Evolutionary conservation across 2,113 vertebrate genomes (phyloP), one percentile per base, ranked within the genome.

Genomic region (Peucedramus taeniatus): DNA sequence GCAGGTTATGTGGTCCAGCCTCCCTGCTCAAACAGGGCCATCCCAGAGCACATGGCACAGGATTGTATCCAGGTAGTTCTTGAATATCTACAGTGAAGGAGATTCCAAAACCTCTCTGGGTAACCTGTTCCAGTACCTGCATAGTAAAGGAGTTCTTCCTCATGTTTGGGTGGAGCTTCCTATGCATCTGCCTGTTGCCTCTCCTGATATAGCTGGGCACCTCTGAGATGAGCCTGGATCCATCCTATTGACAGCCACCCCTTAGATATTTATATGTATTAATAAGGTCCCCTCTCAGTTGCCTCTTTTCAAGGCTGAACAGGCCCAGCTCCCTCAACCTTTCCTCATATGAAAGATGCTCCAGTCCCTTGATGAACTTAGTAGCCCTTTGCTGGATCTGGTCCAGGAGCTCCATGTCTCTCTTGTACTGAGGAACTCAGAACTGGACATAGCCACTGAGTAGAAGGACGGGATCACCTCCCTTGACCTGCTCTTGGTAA

Each of bases 1-100:
- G 51, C 0, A 1, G 12, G 24, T 26, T 12, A 1, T 51, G 10
- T n/a, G 28, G 9, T 51, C 37, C 28, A 51, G 0, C 1, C 53
- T 68, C 19, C 37, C 39, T 53, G 28, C 60, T 68, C 8, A 23
- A 30, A 20, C 39, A 68, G 24, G 15, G 10, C 20, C 33, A n/a
- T 65, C 18, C 13, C 11, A 30, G 60, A 51, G 15, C 8, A 30
- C 15, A 2, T 51, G 5, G 39, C 19, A 21, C 11, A 33, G 33
- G 16, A 5, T 51, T 59, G 15, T 28, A 28, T 49, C 28, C 23
- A 24, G 27, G 1, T 13, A 3, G 8, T 33, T 51, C 53, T 51
- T 74, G 68, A 72, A 14, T 74, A 28, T 44, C 8, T 59, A 1
- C 23, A 26, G 11, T 51, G 44, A 17, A 2, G 44, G 44, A 45